Conservation (phyloP, 1,140 invertebrate species). For the Anadara kagoshimensis region DNA sequence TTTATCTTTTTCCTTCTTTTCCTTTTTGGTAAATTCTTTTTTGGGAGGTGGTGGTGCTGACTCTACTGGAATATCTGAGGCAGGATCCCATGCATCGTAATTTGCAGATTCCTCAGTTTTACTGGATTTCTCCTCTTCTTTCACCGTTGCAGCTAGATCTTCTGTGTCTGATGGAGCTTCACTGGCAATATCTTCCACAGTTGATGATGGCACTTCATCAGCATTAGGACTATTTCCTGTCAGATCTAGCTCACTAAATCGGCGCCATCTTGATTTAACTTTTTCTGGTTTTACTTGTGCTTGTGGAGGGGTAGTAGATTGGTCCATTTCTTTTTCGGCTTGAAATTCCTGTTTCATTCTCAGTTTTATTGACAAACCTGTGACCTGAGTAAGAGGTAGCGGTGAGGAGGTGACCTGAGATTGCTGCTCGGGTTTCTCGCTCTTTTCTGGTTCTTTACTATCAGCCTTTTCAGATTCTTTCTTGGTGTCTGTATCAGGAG, state of each 20-base stretch:
- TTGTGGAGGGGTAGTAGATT: slow-evolving; percentile 20
- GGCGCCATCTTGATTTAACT: slow-evolving; percentile 89
- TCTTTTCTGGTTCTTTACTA: background rate
- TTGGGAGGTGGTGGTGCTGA: slow-evolving; percentile 7
- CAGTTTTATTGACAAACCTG: slow-evolving; percentile 31
- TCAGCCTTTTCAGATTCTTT: background rate
- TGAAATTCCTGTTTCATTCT: slow-evolving; percentile 41
- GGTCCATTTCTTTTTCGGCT: slow-evolving; percentile 28
- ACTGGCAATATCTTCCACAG: slow-evolving; percentile 1
- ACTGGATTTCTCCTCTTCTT: slow-evolving; percentile 19
- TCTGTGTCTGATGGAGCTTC: slow-evolving; percentile 10
- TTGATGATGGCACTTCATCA: slow-evolving; percentile 20
- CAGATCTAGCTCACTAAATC: slow-evolving; percentile 85
- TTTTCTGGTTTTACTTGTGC: slow-evolving; percentile 81
- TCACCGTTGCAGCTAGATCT: slow-evolving; percentile 27
- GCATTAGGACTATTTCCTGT: slow-evolving; percentile 23
- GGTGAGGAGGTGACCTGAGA: background rate
- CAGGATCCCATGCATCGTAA: slow-evolving; percentile 43
- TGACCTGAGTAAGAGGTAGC: slow-evolving; percentile 4
- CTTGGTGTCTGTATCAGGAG: background rate
- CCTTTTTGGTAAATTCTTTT: slow-evolving; percentile 17
- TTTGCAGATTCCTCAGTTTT: slow-evolving; percentile 10
- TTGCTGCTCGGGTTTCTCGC: background rate
- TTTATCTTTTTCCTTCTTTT: slow-evolving; percentile 31
- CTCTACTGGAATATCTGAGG: slow-evolving; percentile 29